Base-by-base conservation (phyloP, 2,113 vertebrate species). In the Oryctolagus cuniculus region DNA sequence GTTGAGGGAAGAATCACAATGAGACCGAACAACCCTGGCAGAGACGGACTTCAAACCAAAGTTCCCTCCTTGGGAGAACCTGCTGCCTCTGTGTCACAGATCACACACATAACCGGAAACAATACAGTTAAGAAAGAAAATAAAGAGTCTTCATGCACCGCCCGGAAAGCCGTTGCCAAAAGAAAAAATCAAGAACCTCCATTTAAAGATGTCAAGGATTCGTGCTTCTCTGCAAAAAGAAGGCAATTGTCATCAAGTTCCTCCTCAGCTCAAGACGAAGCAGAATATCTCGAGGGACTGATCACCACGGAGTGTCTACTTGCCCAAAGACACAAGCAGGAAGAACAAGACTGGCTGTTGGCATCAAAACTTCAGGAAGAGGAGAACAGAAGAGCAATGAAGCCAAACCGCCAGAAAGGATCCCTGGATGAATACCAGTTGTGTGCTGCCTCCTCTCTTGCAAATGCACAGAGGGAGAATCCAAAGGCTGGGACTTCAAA, bases 301-400 rank as follows among this genome's bases (percentile, higher is more conserved):
- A 95, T 92, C 27, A 87, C 97, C 51, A 97, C 98, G 92, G 99
- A 99, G 97, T 96, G 95, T 74, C 91, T 98, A 36, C 86, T 99
- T 31, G 98, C 97, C 87, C 97, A 98, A 17, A 98, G 98, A 55
- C 97, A 27, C 73, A 97, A 96, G 78, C 99, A 99, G 96, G 99
- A 99, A 96, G 98, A 99, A 82, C 98, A 99, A 84, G 99, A 99
- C 91, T 96, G 98, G 49, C 93, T 96, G 6, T 67, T 99, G 51
- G 99, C 99, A 16, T 89, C 99, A 86, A 93, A 98, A 38, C 98
- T 99, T 15, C 99, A 99, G 79, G 98, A 96, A 82, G 95, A 99
- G 86, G 93, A 99, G 2, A 72, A 99, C 96, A 97, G 98, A 78
- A 98, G 99, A 91, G 97, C 97, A n/a, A 97, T 24, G n/a, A 95